A percentile compares a stretch with the other conserved stretches of the same genome.
Evolutionary conservation across 2,113 vertebrate genomes (phyloP).

Genomic region (Phalacrocorax carbo): DNA sequence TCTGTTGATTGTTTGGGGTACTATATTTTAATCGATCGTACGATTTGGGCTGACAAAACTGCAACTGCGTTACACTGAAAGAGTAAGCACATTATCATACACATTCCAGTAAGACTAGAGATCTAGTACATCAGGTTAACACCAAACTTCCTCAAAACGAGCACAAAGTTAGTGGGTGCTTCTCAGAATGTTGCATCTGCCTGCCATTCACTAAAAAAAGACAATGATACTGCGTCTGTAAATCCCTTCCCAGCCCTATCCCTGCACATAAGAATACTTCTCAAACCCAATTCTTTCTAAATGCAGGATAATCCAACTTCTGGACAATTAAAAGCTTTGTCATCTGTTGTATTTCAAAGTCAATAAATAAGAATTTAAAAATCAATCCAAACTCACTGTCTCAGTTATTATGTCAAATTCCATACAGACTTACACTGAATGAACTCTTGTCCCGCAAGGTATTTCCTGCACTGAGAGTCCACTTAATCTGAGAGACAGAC

Average conservation of each 20-base stretch:
- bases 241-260: not conserved
- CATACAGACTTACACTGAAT: too few relatives aligned
- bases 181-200: accelerated
- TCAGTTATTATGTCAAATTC: not conserved
- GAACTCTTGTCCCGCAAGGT: not conserved
- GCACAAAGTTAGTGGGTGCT: not conserved
- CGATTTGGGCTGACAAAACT: not conserved
- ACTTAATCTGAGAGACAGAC: not conserved
- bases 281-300: not conserved
- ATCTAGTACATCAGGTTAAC: not conserved
- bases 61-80: not conserved
- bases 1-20: not conserved
- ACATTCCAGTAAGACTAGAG: not conserved
- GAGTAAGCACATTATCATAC: too few relatives aligned
- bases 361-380: not conserved
- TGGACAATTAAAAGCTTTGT: not conserved
- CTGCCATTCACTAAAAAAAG: not conserved
- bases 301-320: not conserved
- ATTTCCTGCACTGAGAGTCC: not conserved
- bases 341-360: not conserved
- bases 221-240: accelerated
- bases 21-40: not conserved
- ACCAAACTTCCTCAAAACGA: not conserved
- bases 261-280: not conserved
- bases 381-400: not conserved